Evolutionary conservation across 2,888 invertebrate species (phyloP), one percentile per base, ranked within the genome.

Genomic region (Drosophila nr. fundita): DNA sequence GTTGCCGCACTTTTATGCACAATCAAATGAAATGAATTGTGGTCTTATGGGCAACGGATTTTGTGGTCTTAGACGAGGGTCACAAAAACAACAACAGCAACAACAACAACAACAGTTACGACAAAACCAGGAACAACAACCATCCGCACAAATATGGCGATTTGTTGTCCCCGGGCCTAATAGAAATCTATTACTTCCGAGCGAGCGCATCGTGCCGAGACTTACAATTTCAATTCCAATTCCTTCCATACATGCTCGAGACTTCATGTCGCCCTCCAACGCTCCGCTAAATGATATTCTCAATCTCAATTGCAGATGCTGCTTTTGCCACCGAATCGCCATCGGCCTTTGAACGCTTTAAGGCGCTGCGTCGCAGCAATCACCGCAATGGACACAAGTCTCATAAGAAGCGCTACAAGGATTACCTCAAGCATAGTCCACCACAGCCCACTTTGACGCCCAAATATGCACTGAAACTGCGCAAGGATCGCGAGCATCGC

Each of bases 361-460:
- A 92, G 78, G 88, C 90, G 18, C 69, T 87, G 66, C 87, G 91
- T 55, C 88, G 92, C 53, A 91, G 84, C 73, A 89, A 72, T 76
- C 90, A 86, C 76, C 90, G 87, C 38, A 90, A 87, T 54, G 92
- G 92, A 2, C 92, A 92, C 83, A 92, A 90, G 84, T 90, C 72
- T 13, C 92, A 92, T 78, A 92, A 92, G 82, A 92, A 92, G 76
- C 91, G 90, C 64, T 92, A 91, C 76, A 92, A 92, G 84, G 91
- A 92, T 76, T 92, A 90, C 68, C 70, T 92, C 38, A 87, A 72
- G 76, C 80, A 75, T 65, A 57, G 42, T 27, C 52, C 68, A 34
- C 66, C 42, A 27, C 59, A 21, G n/a, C 18, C 54, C 24, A 55
- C 55, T 4, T 29, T 75, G 21, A 45, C 73, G 10, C 59, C 36